Conservation (phyloP, 1,140 invertebrate genomes). For the Paralvinella palmiformis region DNA sequence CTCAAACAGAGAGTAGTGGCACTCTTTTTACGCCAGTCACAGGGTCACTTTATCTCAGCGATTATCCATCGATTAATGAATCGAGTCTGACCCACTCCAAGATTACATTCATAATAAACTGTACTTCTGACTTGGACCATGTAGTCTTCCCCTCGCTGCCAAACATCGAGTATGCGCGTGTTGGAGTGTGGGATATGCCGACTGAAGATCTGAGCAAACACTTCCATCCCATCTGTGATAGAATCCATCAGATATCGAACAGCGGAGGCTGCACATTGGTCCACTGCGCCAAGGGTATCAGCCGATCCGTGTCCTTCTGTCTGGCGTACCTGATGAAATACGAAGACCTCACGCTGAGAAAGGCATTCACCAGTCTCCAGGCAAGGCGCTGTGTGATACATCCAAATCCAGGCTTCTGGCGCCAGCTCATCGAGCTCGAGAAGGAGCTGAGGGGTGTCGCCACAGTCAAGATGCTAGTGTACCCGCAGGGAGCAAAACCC, state of each 20-base stretch:
- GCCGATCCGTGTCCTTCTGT: conserved; percentile 11
- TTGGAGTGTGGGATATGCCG: conserved; percentile 2
- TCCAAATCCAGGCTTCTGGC: conserved; percentile 17
- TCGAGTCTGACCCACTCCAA: no score
- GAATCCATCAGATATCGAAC: neutral
- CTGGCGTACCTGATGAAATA: conserved; percentile 15
- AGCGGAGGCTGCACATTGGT: neutral
- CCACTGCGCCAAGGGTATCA: conserved; percentile 11
- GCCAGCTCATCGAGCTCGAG: conserved; percentile 9
- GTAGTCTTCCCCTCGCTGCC: no score
- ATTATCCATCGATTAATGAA: no score
- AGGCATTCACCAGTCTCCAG: conserved; percentile 8
- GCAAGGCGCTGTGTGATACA: neutral
- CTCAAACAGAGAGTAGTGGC: no score
- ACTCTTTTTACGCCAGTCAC: no score
- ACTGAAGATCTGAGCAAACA: conserved; percentile 5
- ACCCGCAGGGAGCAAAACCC: conserved; percentile 8
- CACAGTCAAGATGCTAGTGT: conserved; percentile 7
- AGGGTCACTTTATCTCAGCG: no score
- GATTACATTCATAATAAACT: no score
- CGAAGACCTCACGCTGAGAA: neutral
- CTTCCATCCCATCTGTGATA: neutral
- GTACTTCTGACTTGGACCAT: no score
- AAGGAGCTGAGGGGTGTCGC: neutral
- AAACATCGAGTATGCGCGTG: neutral